Evolutionary conservation across 2,113 vertebrate species (phyloP), one percentile per base, ranked within the genome.

Genomic region (Amphilophus citrinellus): DNA sequence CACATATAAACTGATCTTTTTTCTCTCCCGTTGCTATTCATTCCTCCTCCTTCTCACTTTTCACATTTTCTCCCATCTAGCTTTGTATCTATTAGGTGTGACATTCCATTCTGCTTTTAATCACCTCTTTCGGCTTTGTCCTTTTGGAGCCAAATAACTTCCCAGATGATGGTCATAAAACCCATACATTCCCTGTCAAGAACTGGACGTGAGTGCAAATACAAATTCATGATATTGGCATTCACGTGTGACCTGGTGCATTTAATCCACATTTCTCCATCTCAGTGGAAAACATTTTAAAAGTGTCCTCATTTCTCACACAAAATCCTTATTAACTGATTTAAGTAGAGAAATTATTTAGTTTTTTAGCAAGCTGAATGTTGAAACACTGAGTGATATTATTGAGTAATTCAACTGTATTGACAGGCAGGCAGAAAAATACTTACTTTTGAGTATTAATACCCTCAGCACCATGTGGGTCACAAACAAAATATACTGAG

Each of bases 31-130:
- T 82, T 62, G 9, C 80, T 53, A 62, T 62, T 35, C 81, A 42
- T 68, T 89, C 68, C 66, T 56, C 61, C 82, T 35, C 76, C 79
- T 24, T 3, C 86, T 44, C 62, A 82, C 77, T 50, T 71, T 88
- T 89, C 75, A 93, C 18, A 89, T 94, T 94, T 88, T 83, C 85
- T 65, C 73, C 61, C 61, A 66, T 53, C 81, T 89, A 20, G 60
- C 94, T 94, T 87, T 91, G 85, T 95, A 91, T 95, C 91, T 92
- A 96, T 96, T 95, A 94, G 87, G 79, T 90, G 80, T 95, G 95
- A 95, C 95, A 95, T 94, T 95, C 87, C 93, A 95, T 96, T 95
- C 87, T 85, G 91, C 85, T 93, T 93, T 94, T 95, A 96, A 95
- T 94, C 94, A 95, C 88, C 88, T 84, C 77, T 86, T 66, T 89